Base-by-base conservation (phyloP, 2,113 vertebrate genomes). In the Oncorhynchus masou region DNA sequence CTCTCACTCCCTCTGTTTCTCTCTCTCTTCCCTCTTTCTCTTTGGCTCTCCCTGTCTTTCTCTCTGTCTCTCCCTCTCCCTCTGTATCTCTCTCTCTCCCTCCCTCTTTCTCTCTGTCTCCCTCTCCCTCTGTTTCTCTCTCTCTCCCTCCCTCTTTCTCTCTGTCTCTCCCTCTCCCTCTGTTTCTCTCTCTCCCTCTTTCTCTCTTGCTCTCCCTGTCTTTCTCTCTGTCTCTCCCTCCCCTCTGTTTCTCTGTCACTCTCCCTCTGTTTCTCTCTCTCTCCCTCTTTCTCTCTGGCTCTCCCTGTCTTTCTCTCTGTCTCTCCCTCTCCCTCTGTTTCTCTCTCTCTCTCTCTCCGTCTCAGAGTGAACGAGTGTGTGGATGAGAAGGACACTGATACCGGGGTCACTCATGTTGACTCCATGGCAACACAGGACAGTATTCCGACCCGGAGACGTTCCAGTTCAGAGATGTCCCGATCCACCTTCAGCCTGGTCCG, bases 401-500 rank as follows among this genome's bases (percentile, higher is more conserved):
- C 93, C 0, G 93, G 93, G 74, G 90, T 90, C 76, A 60, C 57
- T 29, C 62, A 39, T 19, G 70, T 4, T 20, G 64, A 39, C 6
- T 22, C 49, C 57, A 54, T 48, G 64, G 86, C 90, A 71, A 85
- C 48, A 5, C 91, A 90, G 80, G 89, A 94, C 29, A 85, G 71
- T 79, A 93, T 93, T 57, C 88, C 93, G 6, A 92, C 93, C 84
- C 87, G 90, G 67, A 90, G 94, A 73, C 84, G 92, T 0, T 95
- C 94, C 0, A 93, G 91, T 2, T 92, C 94, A 0, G 95, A 96
- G 78, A 89, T 92, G 0, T 95, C 94, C 19, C 93, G 92, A 73
- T 96, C 94, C 79, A 90, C 92, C 0, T 93, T 95, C 88, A 96
- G 95, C 89, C 90, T 96, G 85, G 93, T 92, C 0, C 92, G 94